Percentiles rank a stretch among this genome's conserved stretches.
Evolutionary conservation across 2,113 vertebrate species (phyloP).

Genomic region (Ascaphus truei): DNA sequence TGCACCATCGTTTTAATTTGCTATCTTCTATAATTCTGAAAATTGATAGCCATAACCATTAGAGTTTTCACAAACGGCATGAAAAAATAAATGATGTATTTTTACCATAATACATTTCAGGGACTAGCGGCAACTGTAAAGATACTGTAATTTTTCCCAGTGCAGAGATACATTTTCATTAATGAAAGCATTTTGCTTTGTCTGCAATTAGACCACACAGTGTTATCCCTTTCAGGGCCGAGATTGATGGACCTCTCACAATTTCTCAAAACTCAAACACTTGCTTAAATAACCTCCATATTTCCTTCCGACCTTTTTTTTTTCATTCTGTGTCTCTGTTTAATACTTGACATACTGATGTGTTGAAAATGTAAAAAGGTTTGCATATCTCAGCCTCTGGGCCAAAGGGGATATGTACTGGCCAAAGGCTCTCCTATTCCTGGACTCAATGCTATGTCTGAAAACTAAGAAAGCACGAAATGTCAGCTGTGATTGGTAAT

Average conservation of each 20-base stretch:
- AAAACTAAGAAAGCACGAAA: neutral
- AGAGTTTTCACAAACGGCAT: neutral
- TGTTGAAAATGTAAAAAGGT: neutral
- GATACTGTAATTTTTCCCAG: neutral
- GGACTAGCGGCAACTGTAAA: neutral
- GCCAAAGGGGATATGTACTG: neutral
- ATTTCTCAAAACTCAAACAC: neutral
- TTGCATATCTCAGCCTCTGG: neutral
- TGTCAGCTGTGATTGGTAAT: constrained; percentile 10
- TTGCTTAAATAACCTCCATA: neutral
- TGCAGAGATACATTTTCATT: neutral
- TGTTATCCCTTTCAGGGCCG: too few species aligned
- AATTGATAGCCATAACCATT: neutral
- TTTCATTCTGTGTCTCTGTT: too few species aligned
- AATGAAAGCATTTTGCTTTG: neutral
- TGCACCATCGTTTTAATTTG: neutral
- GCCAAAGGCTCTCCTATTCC: neutral
- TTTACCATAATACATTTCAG: neutral
- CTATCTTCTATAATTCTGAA: neutral
- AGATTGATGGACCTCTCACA: neutral
- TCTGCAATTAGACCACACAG: neutral
- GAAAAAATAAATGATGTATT: neutral
- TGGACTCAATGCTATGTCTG: neutral
- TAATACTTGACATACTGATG: neutral
- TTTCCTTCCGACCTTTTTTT: too few species aligned